Conservation (phyloP, 2,888 invertebrate species). For the Lypha dubia region DNA sequence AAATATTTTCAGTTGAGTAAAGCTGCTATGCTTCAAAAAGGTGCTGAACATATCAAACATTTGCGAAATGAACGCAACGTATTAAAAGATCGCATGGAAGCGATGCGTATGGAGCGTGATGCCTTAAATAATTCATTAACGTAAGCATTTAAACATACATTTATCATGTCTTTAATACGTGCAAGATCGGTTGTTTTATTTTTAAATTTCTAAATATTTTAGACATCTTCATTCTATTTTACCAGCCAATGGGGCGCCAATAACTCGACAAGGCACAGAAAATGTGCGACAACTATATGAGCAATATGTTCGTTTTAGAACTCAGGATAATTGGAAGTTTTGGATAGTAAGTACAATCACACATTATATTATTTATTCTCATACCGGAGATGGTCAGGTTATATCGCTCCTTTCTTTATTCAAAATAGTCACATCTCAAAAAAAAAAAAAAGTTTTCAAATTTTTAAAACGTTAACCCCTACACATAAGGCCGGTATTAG, state of each 20-base stretch:
- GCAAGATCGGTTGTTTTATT: no score
- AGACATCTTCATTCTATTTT: constrained; percentile 97
- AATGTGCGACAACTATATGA: constrained; percentile 97
- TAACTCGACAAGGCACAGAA: constrained; percentile 93
- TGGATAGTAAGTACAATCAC: constrained; percentile 91
- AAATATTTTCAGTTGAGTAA: constrained; percentile 88
- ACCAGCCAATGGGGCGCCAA: constrained; percentile 97
- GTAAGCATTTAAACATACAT: constrained; percentile 84
- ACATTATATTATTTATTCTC: neutral
- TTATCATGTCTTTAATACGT: neutral
- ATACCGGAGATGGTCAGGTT: no score
- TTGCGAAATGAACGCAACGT: constrained; percentile 92
- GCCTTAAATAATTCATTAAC: constrained; percentile 94
- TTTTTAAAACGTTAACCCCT: no score
- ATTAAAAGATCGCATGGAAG: constrained; percentile 95
- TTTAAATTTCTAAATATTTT: constrained; percentile 73
- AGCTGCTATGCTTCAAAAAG: constrained; percentile 98
- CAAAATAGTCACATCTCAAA: no score
- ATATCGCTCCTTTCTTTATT: no score
- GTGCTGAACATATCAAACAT: constrained; percentile 96
- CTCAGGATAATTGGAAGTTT: constrained; percentile 97
- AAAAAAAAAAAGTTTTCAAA: no score
- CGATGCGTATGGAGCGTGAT: constrained; percentile 94
- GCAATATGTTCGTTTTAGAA: constrained; percentile 93
- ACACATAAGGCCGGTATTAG: no score